phyloP scores from a whole-genome alignment of 2,797 vertebrate genomes.

The Semaprochilodus insignis region DNA sequence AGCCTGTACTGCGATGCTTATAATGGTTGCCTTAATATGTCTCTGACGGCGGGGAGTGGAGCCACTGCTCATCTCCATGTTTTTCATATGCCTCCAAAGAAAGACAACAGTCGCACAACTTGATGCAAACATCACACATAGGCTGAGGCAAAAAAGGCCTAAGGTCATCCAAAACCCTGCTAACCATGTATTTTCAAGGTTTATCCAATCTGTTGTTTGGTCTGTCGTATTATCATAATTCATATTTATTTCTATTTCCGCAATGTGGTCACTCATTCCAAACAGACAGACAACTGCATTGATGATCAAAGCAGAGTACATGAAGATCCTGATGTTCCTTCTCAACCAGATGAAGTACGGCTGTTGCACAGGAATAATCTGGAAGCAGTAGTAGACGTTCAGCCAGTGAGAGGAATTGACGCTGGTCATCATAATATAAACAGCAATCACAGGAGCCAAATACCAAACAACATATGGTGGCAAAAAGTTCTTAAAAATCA shows the following conservation, averaged over 20 bases:
- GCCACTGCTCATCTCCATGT: not conserved
- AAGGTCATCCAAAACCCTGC: not conserved
- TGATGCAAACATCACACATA: constrained; percentile 17
- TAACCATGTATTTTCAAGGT: fast-evolving
- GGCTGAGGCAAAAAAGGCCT: constrained; percentile 25
- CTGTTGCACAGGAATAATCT: constrained; percentile 62
- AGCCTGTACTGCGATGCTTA: constrained; percentile 32
- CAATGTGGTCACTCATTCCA: fast-evolving
- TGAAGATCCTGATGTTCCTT: constrained; percentile 59
- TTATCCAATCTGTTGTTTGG: not conserved
- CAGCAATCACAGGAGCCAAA: not conserved
- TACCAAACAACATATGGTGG: not conserved
- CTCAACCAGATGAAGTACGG: constrained; percentile 60
- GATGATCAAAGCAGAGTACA: constrained; percentile 46
- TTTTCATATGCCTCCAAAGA: constrained; percentile 20
- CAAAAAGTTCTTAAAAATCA: not conserved
- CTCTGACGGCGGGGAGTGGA: constrained; percentile 16
- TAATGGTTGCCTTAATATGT: constrained; percentile 59
- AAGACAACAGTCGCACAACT: constrained; percentile 12
- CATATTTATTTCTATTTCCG: not conserved
- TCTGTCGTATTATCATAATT: not conserved
- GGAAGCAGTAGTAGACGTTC: constrained; percentile 64
- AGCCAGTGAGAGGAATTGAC: constrained; percentile 58
- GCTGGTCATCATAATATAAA: constrained; percentile 30
- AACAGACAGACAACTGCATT: constrained; percentile 7